phyloP scores from a whole-genome alignment of 2,888 invertebrate species.

The Crocallis elinguaria region DNA sequence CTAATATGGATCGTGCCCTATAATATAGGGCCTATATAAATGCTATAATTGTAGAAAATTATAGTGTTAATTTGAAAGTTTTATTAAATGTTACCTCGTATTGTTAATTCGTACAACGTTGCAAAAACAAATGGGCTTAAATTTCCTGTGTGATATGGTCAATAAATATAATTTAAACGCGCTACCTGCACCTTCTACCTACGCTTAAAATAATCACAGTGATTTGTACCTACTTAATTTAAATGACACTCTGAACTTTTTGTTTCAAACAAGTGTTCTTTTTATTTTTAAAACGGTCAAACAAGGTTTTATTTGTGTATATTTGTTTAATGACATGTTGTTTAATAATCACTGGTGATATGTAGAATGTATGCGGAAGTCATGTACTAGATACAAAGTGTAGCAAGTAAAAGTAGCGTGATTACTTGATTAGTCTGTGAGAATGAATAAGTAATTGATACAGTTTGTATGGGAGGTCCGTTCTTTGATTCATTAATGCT shows the following conservation, averaged over 20 bases:
- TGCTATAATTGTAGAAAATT: no score
- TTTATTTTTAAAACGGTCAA: conserved; percentile 47
- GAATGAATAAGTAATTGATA: conserved; percentile 58
- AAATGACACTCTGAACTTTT: conserved; percentile 33
- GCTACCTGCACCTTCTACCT: conserved; percentile 23
- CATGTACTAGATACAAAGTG: conserved; percentile 49
- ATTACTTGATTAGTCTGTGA: conserved; percentile 47
- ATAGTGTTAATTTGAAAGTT: no score
- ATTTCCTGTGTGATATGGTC: conserved; percentile 1
- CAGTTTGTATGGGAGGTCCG: conserved; percentile 58
- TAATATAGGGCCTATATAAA: no score
- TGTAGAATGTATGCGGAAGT: conserved; percentile 50
- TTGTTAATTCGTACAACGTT: no score
- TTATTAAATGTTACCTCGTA: neutral
- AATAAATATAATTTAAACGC: conserved; percentile 19
- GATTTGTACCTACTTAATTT: conserved; percentile 31
- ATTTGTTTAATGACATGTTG: conserved; percentile 23
- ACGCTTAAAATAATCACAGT: conserved; percentile 21
- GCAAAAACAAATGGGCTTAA: conserved; percentile 4
- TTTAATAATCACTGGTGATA: no score
- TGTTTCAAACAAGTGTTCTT: conserved; percentile 39
- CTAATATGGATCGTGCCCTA: no score
- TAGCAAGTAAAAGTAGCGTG: conserved; percentile 49
- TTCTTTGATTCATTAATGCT: conserved; percentile 54
- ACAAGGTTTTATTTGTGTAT: conserved; percentile 43